Evolutionary conservation across 2,113 vertebrate genomes (phyloP).

Genomic region (Lates calcarifer): DNA sequence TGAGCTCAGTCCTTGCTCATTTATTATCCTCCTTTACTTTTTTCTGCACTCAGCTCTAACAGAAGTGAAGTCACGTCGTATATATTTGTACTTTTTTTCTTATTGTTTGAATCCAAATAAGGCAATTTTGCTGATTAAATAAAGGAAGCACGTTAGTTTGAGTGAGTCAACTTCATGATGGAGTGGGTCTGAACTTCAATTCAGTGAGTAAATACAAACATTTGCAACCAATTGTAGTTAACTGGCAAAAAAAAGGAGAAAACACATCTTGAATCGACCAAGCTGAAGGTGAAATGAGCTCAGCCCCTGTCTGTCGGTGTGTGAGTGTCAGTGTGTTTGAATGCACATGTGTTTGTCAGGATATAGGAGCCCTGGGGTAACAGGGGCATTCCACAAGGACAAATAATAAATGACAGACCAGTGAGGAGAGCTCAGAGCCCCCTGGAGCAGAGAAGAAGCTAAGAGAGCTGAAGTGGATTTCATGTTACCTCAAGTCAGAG

Average conservation of each 20-base stretch:
- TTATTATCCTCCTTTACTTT: conserved; percentile 24
- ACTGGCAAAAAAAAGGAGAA: background rate
- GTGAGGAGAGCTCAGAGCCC: conserved; percentile 33
- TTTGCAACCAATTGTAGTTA: conserved; percentile 20
- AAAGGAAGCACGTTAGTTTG: background rate
- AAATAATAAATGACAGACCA: conserved; percentile 65
- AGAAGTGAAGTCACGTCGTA: conserved; percentile 27
- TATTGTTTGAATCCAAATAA: background rate
- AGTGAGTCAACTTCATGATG: background rate
- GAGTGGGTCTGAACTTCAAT: background rate
- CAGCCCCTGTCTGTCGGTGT: background rate
- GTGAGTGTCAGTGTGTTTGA: background rate
- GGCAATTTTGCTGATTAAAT: background rate
- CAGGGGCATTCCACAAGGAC: conserved; percentile 48
- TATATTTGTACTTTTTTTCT: background rate
- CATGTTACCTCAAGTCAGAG: conserved; percentile 4
- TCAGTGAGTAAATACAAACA: conserved; percentile 7
- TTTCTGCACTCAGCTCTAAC: background rate
- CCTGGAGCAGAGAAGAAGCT: conserved; percentile 27
- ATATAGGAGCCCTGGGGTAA: conserved; percentile 19
- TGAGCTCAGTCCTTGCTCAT: conserved; percentile 3
- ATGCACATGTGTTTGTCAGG: conserved; percentile 25
- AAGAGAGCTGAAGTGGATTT: conserved; percentile 20
- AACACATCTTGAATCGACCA: background rate
- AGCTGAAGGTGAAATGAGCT: conserved; percentile 6